Conservation (phyloP, 2,797 vertebrate genomes). For the Falco rusticolus region DNA sequence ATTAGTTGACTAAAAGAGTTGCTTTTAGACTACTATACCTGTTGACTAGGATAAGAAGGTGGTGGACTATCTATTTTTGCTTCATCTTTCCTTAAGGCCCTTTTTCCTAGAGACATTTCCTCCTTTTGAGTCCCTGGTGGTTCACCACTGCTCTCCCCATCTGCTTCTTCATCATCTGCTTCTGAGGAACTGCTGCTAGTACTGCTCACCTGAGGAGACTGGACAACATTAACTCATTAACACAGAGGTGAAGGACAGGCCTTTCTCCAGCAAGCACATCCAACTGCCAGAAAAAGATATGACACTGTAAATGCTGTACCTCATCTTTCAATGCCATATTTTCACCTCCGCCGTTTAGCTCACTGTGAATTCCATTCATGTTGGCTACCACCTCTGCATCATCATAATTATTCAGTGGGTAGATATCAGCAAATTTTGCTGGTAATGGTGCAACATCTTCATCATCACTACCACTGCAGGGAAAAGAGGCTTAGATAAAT, state of each 20-base stretch:
- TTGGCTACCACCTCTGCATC: slow-evolving; percentile 82
- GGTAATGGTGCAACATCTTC: slow-evolving; percentile 91
- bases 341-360: slow-evolving; percentile 86
- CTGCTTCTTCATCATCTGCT: slow-evolving; percentile 92
- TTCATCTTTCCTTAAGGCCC: slow-evolving; percentile 71
- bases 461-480: slow-evolving; percentile 82
- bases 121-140: slow-evolving; percentile 80
- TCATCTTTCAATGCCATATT: slow-evolving; percentile 86
- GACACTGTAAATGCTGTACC: slow-evolving; percentile 70
- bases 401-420: slow-evolving; percentile 88
- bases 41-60: slow-evolving; percentile 89
- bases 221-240: background rate
- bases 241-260: background rate
- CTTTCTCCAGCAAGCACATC: background rate
- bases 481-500: slow-evolving; percentile 35
- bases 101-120: slow-evolving; percentile 78
- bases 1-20: background rate
- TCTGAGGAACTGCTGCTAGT: slow-evolving; percentile 89
- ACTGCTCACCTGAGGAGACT: slow-evolving; percentile 89
- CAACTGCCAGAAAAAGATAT: background rate
- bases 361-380: slow-evolving; percentile 89
- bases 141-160: slow-evolving; percentile 84
- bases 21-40: slow-evolving; percentile 78
- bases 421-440: slow-evolving; percentile 91
- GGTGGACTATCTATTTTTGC: slow-evolving; percentile 83